Evolutionary conservation across 2,888 invertebrate species (phyloP).

Genomic region (Phanerotoma sp.): DNA sequence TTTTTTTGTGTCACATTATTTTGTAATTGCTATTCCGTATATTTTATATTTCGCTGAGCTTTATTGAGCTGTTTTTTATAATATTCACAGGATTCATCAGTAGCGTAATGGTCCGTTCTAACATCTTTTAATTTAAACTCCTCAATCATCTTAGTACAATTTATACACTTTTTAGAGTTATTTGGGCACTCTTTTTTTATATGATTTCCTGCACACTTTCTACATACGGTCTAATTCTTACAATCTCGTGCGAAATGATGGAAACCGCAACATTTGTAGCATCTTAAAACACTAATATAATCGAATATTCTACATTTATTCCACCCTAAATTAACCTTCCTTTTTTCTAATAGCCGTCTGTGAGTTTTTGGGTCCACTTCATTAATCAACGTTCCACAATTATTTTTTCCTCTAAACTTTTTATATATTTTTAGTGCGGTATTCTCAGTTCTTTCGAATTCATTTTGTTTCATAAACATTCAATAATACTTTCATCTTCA

Average conservation of each 20-base stretch:
- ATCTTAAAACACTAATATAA: background rate
- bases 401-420: too few species aligned
- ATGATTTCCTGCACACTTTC: constrained; percentile 21
- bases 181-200: constrained; percentile 10
- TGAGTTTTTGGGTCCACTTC: background rate
- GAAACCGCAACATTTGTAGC: constrained; percentile 15
- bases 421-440: too few species aligned
- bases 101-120: constrained; percentile 10
- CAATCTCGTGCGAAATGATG: constrained; percentile 25
- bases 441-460: too few species aligned
- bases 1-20: too few species aligned
- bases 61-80: constrained; percentile 9
- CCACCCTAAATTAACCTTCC: background rate
- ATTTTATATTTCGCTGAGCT: constrained; percentile 9
- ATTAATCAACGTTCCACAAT: background rate
- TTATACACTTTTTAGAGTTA: constrained; percentile 17
- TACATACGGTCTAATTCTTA: constrained; percentile 11
- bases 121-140: constrained; percentile 13
- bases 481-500: too few species aligned
- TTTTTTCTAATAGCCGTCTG: background rate
- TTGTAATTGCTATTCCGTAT: constrained; percentile 23
- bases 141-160: constrained; percentile 18
- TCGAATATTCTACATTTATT: background rate
- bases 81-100: constrained; percentile 10
- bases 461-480: too few species aligned